phyloP scores from a whole-genome alignment of 1,140 invertebrate species.

The Tenebrio molitor region DNA sequence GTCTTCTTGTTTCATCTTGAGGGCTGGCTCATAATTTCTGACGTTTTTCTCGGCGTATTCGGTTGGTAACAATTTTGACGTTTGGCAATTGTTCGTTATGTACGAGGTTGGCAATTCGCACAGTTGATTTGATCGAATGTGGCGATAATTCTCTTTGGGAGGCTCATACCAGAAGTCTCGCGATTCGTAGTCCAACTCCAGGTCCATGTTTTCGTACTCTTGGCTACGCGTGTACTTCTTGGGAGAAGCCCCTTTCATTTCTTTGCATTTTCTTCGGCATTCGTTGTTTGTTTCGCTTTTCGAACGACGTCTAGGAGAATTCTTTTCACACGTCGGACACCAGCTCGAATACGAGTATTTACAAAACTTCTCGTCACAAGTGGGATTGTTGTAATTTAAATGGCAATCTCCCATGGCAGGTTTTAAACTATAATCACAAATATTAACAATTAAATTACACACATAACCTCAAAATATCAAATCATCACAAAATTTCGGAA shows the following conservation, averaged over 20 bases:
- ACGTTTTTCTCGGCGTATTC: constrained; percentile 51
- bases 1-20: constrained; percentile 49
- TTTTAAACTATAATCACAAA: constrained; percentile 9
- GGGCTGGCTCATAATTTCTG: constrained; percentile 51
- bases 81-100: constrained; percentile 64
- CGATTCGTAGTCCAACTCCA: constrained; percentile 62
- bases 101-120: constrained; percentile 65
- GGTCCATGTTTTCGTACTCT: constrained; percentile 64
- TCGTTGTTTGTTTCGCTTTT: constrained; percentile 62
- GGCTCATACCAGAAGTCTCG: constrained; percentile 43
- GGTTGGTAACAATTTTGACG: constrained; percentile 52
- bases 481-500: neutral
- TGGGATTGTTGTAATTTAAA: constrained; percentile 36
- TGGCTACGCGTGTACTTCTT: constrained; percentile 60
- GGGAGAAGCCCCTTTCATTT: constrained; percentile 61
- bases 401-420: constrained; percentile 53
- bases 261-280: constrained; percentile 61
- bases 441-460: neutral
- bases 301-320: constrained; percentile 60
- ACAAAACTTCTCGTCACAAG: constrained; percentile 53
- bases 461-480: constrained; percentile 40
- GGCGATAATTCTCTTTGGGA: constrained; percentile 10
- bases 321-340: constrained; percentile 63
- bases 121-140: constrained; percentile 58
- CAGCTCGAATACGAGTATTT: constrained; percentile 60